A percentile compares a stretch with the other conserved stretches of the same genome.
These are phyloP conservation scores for Mellivora capensis DNA, from an alignment of 2,113 vertebrate genomes.

Conservation along the genomic window DNA sequence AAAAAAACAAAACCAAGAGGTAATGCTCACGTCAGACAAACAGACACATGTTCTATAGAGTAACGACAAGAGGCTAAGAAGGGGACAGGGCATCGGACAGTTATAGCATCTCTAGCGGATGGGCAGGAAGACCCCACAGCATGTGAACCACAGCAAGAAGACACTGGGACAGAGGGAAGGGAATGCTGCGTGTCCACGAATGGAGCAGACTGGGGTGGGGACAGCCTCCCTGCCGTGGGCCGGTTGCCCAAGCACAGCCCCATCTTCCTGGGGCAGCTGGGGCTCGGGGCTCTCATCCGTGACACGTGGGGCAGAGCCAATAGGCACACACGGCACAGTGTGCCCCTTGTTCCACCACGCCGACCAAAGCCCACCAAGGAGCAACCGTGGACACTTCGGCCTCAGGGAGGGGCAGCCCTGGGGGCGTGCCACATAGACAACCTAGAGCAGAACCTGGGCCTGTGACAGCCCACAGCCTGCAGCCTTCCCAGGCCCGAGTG, in stretches of 20 bases:
- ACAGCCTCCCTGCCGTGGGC: background rate
- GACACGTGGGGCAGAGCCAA: background rate
- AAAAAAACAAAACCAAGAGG: too few relatives aligned
- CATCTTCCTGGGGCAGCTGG: background rate
- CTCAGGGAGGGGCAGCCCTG: background rate
- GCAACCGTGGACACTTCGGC: background rate
- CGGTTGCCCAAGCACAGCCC: background rate
- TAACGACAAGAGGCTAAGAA: background rate
- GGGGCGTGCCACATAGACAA: background rate
- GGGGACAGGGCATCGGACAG: background rate
- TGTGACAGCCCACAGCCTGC: background rate
- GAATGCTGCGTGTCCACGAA: rapidly evolving
- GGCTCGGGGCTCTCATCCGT: background rate
- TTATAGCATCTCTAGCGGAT: background rate
- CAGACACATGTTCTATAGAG: background rate
- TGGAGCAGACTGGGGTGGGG: background rate
- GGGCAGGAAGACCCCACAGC: background rate
- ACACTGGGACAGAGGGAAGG: background rate
- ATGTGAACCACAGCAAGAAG: background rate
- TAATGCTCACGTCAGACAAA: background rate
- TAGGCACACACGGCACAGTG: rapidly evolving
- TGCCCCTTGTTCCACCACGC: background rate
- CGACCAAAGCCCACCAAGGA: background rate
- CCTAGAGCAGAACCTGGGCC: background rate
- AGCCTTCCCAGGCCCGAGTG: background rate